phyloP scores from a whole-genome alignment of 2,888 invertebrate species.

The Euphydryas editha region DNA sequence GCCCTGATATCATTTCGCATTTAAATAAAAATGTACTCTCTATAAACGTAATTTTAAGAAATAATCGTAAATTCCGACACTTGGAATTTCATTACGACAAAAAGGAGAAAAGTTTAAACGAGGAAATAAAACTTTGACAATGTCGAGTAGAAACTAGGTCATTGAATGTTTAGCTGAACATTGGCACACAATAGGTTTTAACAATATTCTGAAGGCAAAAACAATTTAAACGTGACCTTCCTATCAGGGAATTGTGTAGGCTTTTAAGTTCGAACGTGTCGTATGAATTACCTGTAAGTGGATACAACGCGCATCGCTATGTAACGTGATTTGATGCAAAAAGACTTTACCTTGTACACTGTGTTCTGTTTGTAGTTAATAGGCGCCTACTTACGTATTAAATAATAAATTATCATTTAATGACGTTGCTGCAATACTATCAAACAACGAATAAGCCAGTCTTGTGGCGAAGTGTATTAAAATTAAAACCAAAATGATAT shows the following conservation, averaged over 20 bases:
- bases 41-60: background rate
- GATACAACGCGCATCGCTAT: conserved; percentile 47
- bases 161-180: conserved; percentile 62
- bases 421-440: background rate
- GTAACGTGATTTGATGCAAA: conserved; percentile 41
- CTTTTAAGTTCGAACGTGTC: conserved; percentile 50
- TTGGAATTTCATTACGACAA: conserved; percentile 20
- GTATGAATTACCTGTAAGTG: conserved; percentile 55
- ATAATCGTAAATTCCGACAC: conserved; percentile 30
- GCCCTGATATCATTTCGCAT: conserved; percentile 4
- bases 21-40: background rate
- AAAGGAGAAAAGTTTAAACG: conserved; percentile 43
- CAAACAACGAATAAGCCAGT: background rate
- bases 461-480: background rate
- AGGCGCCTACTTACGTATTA: conserved; percentile 23
- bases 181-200: conserved; percentile 65
- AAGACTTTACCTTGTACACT: conserved; percentile 44
- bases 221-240: conserved; percentile 65
- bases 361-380: conserved; percentile 40
- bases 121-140: conserved; percentile 50
- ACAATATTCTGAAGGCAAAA: conserved; percentile 66
- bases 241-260: conserved; percentile 51
- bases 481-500: background rate
- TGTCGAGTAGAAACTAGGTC: conserved; percentile 58
- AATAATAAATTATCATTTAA: conserved; percentile 18